These are phyloP conservation scores for Cataglyphis rosenhaueri DNA, from an alignment of 2,888 invertebrate species.

Conservation along the genomic window DNA sequence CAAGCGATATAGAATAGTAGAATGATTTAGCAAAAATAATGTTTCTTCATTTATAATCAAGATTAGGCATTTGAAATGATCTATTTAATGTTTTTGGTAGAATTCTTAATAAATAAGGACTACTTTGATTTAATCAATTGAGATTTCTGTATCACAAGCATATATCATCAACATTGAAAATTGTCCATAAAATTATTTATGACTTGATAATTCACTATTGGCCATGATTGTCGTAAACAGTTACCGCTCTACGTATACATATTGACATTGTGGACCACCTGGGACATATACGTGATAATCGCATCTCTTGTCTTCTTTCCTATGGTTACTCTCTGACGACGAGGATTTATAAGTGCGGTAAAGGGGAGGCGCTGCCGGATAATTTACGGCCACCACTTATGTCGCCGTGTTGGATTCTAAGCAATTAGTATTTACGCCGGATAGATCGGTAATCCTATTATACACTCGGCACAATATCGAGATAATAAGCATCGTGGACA, in stretches of 20 bases:
- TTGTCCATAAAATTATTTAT: slow-evolving; percentile 29
- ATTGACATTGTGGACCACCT: slow-evolving; percentile 63
- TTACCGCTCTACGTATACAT: neutral
- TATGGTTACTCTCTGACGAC: slow-evolving; percentile 19
- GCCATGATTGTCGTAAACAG: slow-evolving; percentile 17
- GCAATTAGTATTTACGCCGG: slow-evolving; percentile 74
- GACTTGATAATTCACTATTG: slow-evolving; percentile 18
- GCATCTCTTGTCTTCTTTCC: slow-evolving; percentile 21
- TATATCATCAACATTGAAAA: neutral
- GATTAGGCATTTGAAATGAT: neutral
- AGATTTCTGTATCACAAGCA: slow-evolving; percentile 49
- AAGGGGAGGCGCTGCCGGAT: slow-evolving; percentile 58
- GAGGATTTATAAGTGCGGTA: slow-evolving; percentile 67
- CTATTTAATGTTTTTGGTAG: neutral
- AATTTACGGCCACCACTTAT: slow-evolving; percentile 71
- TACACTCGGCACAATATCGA: slow-evolving; percentile 71
- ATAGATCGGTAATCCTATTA: slow-evolving; percentile 73
- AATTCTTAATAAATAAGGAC: neutral
- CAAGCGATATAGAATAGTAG: neutral
- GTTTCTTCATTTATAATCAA: neutral
- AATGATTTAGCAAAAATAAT: neutral
- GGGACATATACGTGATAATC: slow-evolving; percentile 59
- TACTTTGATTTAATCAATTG: neutral
- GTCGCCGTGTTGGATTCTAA: slow-evolving; percentile 62
- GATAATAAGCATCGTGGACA: slow-evolving; percentile 70